These are phyloP conservation scores for Cyrtonyx montezumae DNA, from an alignment of 2,113 vertebrate genomes.

Conservation along the genomic window DNA sequence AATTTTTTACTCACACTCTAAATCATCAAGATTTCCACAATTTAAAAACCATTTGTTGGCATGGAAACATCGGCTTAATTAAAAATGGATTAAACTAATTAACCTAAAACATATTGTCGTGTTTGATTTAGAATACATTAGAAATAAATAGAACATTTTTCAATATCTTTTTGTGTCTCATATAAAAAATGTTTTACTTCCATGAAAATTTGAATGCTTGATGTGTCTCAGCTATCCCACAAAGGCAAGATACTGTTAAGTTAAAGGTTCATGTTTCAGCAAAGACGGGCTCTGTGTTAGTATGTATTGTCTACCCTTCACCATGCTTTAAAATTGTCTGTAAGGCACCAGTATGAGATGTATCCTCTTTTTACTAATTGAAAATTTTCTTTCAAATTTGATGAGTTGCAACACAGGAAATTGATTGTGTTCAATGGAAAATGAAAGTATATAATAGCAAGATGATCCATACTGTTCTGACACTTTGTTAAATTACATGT, in stretches of 20 bases:
- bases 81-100: slow-evolving; percentile 82
- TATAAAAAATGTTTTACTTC: slow-evolving; percentile 61
- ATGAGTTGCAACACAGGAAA: not conserved
- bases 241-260: not conserved
- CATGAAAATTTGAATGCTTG: not conserved
- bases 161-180: slow-evolving; percentile 61
- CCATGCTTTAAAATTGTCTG: not conserved
- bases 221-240: not conserved
- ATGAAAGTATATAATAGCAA: not conserved
- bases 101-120: slow-evolving; percentile 76
- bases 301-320: not conserved
- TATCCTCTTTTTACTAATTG: not conserved
- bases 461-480: not conserved
- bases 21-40: slow-evolving; percentile 69
- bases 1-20: slow-evolving; percentile 68
- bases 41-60: slow-evolving; percentile 80
- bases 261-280: not conserved
- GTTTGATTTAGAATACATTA: slow-evolving; percentile 71
- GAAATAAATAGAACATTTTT: slow-evolving; percentile 67
- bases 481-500: not conserved
- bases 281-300: not conserved
- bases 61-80: slow-evolving; percentile 80
- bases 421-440: not conserved
- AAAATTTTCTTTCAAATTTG: not conserved
- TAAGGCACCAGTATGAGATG: not conserved